Base-by-base conservation (phyloP, 2,888 invertebrate genomes). In the Koerneria pararmatus region DNA sequence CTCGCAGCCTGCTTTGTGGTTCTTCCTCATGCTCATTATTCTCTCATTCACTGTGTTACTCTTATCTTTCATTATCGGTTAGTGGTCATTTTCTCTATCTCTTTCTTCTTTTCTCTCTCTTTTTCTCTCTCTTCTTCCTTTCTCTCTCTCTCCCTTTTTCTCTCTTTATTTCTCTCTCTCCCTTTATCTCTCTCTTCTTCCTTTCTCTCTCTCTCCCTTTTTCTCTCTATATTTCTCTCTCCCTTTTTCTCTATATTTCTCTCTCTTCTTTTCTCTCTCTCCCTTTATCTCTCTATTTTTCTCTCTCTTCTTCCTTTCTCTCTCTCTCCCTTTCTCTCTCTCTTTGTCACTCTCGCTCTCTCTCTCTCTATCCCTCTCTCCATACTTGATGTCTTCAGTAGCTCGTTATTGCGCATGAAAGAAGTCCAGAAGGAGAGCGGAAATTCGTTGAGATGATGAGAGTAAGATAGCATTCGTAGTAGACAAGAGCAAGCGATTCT, bases 91-190 rank as follows among this genome's bases (percentile, higher is more conserved):
- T 46, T 11, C 46, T 11, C 46, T 46, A 46, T 11, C 46, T 46
- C 11, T 46, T 19, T 46, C 46, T 46, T 46, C 11, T 19, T 46
- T 19, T 11, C 19, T 46, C 11, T 19, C 46, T 46, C 46, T 15
- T 46, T 46, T 19, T 46, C 59, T 48, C 48, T 34, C 15, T 46
- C 48, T 46, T 48, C 59, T 48, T 59, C 46, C 15, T 46, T 59
- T 46, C 59, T 22, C 59, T 29, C 29, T 59, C 59, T 59, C 59
- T 46, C 58, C 31, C 59, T 51, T 22, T 51, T 27, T 46, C 58
- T 46, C 59, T 51, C n/a, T 51, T 27, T 46, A 27, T 37, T 34
- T 57, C 57, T 37, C 34, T 37, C 34, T 34, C 34, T 34, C 37
- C 56, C 34, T 37, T 29, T 59, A 41, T 32, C 58, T 58, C 34